Base-by-base conservation (phyloP, 2,113 vertebrate genomes). In the Sturnira hondurensis region DNA sequence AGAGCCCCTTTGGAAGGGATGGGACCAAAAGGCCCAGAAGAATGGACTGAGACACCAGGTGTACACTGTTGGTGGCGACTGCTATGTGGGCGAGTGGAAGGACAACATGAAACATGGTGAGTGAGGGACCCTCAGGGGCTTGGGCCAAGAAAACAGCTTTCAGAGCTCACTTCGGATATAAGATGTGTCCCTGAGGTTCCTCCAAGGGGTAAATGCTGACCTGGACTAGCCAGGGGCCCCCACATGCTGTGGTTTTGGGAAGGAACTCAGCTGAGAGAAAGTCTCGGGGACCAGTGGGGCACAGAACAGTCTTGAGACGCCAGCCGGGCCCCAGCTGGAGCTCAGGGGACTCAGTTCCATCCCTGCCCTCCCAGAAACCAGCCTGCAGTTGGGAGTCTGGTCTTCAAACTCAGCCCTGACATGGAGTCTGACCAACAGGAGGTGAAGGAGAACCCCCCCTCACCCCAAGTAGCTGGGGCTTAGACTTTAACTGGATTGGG, bases 81-180 rank as follows among this genome's bases (percentile, higher is more conserved):
- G 97, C 33, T 99, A 99, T 11, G 98, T 98, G 0, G 99, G 99
- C 8, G 99, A 99, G 84, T 99, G 99, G 99, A 97, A 98, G 88
- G 94, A 99, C 96, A 98, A 99, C 96, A 81, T 98, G 93, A 99
- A 99, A 93, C 99, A 99, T 0, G 99, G 99, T 99, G 97, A 98
- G 97, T 8, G 2, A 41, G 96, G 54, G 43, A 3, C 5, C 41
- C 11, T 22, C 9, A 0, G 12, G 63, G 50, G 41, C 6, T 9
- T 0, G 43, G 43, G 7, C 86, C 43, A 7, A 50, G 73, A 50
- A 63, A 77, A 67, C 24, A 36, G 13, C 1, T 7, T 74, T 15
- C 11, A 7, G 11, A 78, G 33, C 19, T 70, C 56, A 16, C 0
- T 33, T 56, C 68, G 38, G 38, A 43, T 3, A 1, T 43, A 26